Evolutionary conservation across 2,113 vertebrate species (phyloP), one percentile per base, ranked within the genome.

Genomic region (Takifugu bimaculatus): DNA sequence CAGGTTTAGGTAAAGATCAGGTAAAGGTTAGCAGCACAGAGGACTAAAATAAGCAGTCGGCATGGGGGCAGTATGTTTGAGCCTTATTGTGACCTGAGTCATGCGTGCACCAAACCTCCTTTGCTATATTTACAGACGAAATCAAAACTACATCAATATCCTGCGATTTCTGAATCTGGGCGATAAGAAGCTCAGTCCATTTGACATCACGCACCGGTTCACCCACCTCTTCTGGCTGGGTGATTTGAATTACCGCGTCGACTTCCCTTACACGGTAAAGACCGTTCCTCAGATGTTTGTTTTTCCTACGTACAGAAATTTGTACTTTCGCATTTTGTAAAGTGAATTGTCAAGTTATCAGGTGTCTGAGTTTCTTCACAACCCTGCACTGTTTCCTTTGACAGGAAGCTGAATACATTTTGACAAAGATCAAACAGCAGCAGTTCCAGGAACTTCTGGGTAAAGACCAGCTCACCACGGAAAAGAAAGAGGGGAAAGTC

Each of bases 141-240:
- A 98, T 88, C 97, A 99, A 66, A 99, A 99, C 88, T 98, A 96
- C 65, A 89, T 67, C 63, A 96, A 63, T 80, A 99, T 99, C 79
- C 92, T 99, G 67, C 92, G 95, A 13, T 97, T 98, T 80, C 90
- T 99, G 77, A 94, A 94, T 9, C 85, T 98, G 60, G 94, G 95
- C 50, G 96, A 96, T 70, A 99, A 96, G 90, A 99, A 96, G 61
- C 80, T 97, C 28, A 95, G 93, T 67, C 93, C 94, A 0, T 99
- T 99, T 58, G 95, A 99, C 80, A 94, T 99, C 80, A 94, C 94
- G 2, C 92, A 96, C 80, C 94, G 91, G 28, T 98, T 99, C 78
- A 98, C 95, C 9, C 96, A 99, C 77, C 93, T 99, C 51, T 95
- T 99, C 92, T 99, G 97, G 97, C 87, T 99, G 0, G 97, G 97